Conservation (phyloP, 2,888 invertebrate species). For the Cheilosia pagana region DNA sequence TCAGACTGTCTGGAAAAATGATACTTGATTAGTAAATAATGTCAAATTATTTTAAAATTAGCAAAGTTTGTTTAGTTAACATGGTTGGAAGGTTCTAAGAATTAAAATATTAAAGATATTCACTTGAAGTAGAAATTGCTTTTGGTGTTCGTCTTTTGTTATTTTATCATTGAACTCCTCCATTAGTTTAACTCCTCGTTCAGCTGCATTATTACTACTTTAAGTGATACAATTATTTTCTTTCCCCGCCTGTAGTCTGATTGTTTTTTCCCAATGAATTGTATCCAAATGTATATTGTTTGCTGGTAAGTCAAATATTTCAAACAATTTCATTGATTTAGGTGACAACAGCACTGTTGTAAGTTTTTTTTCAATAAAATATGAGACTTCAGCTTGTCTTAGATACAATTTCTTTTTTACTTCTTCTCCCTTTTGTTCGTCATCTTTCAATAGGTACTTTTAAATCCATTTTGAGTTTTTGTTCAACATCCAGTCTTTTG, state of each 20-base stretch:
- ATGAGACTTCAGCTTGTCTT: constrained; percentile 21
- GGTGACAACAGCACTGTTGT: not conserved
- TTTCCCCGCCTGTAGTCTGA: constrained; percentile 31
- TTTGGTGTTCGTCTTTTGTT: constrained; percentile 41
- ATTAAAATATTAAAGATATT: not conserved
- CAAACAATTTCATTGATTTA: constrained; percentile 17
- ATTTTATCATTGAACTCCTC: constrained; percentile 24
- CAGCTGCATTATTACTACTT: constrained; percentile 57
- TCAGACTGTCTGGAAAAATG: not conserved
- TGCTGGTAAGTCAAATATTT: constrained; percentile 22
- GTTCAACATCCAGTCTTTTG: not conserved
- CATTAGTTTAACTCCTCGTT: constrained; percentile 56
- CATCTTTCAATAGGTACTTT: constrained; percentile 1
- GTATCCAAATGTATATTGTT: constrained; percentile 8
- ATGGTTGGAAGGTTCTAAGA: not conserved
- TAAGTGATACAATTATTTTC: constrained; percentile 49
- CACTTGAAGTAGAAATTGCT: constrained; percentile 44
- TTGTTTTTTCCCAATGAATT: constrained; percentile 32
- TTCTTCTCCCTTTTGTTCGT: constrained; percentile 14
- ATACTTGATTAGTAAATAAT: too few species aligned
- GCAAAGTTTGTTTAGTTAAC: too few species aligned
- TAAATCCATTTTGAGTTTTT: constrained; percentile 10
- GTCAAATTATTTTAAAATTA: too few species aligned
- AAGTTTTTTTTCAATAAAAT: not conserved
- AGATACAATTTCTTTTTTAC: constrained; percentile 23